These are phyloP conservation scores for Melanerpes aurifrons DNA, from an alignment of 2,113 vertebrate genomes.

Conservation along the genomic window DNA sequence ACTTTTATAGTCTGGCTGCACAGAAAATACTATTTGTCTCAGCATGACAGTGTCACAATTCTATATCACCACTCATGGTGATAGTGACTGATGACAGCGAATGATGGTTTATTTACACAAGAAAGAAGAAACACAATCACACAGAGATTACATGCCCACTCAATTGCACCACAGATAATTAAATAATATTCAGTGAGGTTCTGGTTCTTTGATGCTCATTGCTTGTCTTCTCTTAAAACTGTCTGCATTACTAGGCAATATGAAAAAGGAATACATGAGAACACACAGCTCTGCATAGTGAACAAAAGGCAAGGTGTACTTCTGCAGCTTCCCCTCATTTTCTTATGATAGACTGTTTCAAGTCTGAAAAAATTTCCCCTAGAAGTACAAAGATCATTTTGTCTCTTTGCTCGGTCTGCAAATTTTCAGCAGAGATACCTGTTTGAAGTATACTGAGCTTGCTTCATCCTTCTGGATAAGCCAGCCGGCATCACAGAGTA, in stretches of 20 bases:
- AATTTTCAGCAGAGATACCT: background rate
- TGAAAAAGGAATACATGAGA: background rate
- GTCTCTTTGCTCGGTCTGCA: background rate
- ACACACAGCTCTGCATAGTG: background rate
- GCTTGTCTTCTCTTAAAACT: background rate
- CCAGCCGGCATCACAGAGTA: background rate
- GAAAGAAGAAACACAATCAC: background rate
- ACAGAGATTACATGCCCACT: background rate
- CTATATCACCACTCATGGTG: background rate
- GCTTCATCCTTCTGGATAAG: conserved; percentile 9
- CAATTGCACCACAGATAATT: background rate
- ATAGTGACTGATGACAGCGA: background rate
- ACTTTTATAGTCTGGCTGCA: background rate
- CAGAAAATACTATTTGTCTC: background rate
- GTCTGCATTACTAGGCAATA: background rate
- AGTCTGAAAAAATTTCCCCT: background rate
- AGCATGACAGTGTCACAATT: background rate
- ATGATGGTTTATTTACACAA: background rate
- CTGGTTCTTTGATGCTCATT: background rate
- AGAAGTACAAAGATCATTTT: background rate
- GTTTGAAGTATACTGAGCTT: background rate
- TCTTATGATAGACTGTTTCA: background rate
- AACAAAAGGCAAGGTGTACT: background rate
- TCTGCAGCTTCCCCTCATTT: background rate
- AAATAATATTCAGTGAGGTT: background rate